A percentile compares a stretch with the other conserved stretches of the same genome.
These are phyloP conservation scores for Barypeithes pellucidus DNA, from an alignment of 2,888 invertebrate genomes.

Conservation along the genomic window DNA sequence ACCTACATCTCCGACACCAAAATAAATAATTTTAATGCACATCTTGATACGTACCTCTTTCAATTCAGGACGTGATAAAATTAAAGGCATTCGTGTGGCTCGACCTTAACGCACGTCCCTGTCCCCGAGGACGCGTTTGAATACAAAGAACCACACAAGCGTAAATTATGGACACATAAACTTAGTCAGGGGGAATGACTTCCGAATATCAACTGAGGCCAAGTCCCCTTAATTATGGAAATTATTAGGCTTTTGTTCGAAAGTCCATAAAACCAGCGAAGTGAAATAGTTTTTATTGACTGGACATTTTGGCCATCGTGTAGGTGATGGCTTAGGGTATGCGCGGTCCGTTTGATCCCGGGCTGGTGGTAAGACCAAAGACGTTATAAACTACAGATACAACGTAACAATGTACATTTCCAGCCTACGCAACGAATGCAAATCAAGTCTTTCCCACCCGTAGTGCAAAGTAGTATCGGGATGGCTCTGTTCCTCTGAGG, in stretches of 20 bases:
- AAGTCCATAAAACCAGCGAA: conserved; percentile 49
- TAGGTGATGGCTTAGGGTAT: too few species aligned
- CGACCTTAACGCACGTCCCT: conserved; percentile 48
- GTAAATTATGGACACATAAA: conserved; percentile 60
- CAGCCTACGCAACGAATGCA: too few species aligned
- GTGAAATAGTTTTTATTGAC: conserved; percentile 51
- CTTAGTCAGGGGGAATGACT: conserved; percentile 56
- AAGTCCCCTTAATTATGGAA: conserved; percentile 58
- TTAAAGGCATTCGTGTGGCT: conserved; percentile 32
- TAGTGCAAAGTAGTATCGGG: too few species aligned
- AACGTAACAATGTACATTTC: too few species aligned
- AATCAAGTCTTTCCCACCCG: too few species aligned
- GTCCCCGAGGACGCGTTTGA: conserved; percentile 41
- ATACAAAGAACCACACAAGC: conserved; percentile 59
- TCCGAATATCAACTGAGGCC: conserved; percentile 55
- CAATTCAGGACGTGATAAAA: conserved; percentile 27
- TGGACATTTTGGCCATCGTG: conserved; percentile 27
- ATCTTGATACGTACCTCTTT: conserved; percentile 16
- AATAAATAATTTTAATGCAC: conserved; percentile 5
- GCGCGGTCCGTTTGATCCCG: too few species aligned
- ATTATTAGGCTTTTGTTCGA: conserved; percentile 53
- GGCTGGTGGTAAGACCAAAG: too few species aligned
- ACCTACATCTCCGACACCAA: neutral
- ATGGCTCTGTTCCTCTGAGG: too few species aligned
- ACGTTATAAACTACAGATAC: too few species aligned